A percentile compares a stretch with the other conserved stretches of the same genome.
Conservation (phyloP, 2,113 vertebrate species). For the Stigmatopora argus region DNA sequence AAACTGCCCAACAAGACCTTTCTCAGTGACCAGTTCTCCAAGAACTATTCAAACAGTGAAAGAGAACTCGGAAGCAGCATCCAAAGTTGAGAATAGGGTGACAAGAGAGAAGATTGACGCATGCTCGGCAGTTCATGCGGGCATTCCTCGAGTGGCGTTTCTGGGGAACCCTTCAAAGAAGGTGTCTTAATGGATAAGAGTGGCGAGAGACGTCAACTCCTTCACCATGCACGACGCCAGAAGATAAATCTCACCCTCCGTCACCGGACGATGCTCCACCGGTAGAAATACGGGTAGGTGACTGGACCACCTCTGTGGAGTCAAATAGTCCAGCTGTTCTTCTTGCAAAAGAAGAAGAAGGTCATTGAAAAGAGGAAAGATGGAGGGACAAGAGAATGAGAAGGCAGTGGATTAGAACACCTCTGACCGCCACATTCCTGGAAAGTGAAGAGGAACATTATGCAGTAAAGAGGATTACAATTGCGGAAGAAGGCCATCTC, state of each 20-base stretch:
- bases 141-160: slow-evolving; percentile 32
- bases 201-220: slow-evolving; percentile 27
- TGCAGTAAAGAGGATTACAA: slow-evolving; percentile 65
- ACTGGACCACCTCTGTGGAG: slow-evolving; percentile 71
- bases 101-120: slow-evolving; percentile 21
- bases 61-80: slow-evolving; percentile 14
- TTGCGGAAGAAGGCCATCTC: slow-evolving; percentile 23
- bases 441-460: slow-evolving; percentile 57
- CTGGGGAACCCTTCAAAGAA: slow-evolving; percentile 12
- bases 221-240: slow-evolving; percentile 41
- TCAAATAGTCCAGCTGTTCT: slow-evolving; percentile 72
- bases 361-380: slow-evolving; percentile 27
- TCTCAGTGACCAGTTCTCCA: slow-evolving; percentile 33
- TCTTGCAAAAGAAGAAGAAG: slow-evolving; percentile 55
- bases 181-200: slow-evolving; percentile 11
- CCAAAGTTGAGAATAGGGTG: slow-evolving; percentile 25
- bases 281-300: slow-evolving; percentile 70
- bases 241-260: slow-evolving; percentile 77
- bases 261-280: slow-evolving; percentile 70
- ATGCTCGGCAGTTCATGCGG: slow-evolving; percentile 51
- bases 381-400: slow-evolving; percentile 19
- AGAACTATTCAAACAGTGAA: slow-evolving; percentile 8
- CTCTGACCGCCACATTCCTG: slow-evolving; percentile 61
- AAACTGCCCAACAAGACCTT: slow-evolving; percentile 2
- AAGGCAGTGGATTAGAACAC: slow-evolving; percentile 55